phyloP scores from a whole-genome alignment of 2,113 vertebrate species.

The Leptodactylus fuscus region DNA sequence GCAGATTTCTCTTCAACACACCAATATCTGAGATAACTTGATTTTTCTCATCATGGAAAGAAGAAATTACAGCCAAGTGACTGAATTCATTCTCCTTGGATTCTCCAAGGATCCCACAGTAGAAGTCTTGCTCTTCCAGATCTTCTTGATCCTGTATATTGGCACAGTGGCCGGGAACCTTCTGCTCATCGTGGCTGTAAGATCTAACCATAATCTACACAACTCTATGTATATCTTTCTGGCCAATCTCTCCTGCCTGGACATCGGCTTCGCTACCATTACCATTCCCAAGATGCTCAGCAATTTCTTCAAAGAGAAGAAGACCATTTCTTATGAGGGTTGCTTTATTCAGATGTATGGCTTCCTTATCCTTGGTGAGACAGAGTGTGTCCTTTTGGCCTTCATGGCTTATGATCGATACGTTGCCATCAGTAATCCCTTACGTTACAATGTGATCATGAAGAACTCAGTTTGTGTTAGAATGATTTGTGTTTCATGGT shows the following conservation, averaged over 20 bases:
- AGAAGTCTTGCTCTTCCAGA: not conserved
- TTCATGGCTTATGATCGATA: constrained; percentile 60
- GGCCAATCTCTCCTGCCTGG: not conserved
- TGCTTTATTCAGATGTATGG: not conserved
- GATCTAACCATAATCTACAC: not conserved
- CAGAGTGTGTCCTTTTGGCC: constrained; percentile 2
- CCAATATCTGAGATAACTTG: not conserved
- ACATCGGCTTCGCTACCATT: not conserved
- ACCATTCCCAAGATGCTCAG: constrained; percentile 12
- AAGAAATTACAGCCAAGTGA: constrained; percentile 3
- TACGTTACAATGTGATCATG: constrained; percentile 37
- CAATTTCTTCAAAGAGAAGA: not conserved
- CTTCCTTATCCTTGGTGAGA: constrained; percentile 15
- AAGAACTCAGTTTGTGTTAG: not conserved
- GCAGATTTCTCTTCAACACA: not conserved
- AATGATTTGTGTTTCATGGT: not conserved
- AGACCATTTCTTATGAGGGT: not conserved
- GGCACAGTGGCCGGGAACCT: not conserved
- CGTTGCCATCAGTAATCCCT: constrained; percentile 42
- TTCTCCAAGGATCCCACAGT: not conserved
- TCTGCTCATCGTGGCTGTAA: not conserved
- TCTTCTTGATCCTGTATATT: constrained; percentile 2
- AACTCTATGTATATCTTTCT: constrained; percentile 23
- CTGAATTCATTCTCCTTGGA: not conserved
- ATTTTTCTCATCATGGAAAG: not conserved